phyloP scores from a whole-genome alignment of 2,888 invertebrate genomes.

The Hypselothyrea guttata region DNA sequence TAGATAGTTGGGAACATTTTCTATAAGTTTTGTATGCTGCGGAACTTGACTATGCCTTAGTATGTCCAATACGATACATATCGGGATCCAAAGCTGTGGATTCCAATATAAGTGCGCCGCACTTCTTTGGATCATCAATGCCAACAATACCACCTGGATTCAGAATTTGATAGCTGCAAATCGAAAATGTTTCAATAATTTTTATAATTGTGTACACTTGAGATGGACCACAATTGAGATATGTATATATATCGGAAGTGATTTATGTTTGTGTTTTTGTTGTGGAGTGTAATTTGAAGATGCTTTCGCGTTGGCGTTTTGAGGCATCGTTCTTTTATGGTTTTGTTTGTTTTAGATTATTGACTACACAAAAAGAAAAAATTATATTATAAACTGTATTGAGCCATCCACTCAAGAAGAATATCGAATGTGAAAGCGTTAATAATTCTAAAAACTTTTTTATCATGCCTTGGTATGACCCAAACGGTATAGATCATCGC shows the following conservation, averaged over 20 bases:
- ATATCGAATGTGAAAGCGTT: constrained; percentile 53
- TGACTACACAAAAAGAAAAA: constrained; percentile 48
- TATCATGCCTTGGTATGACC: constrained; percentile 98
- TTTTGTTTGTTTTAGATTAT: constrained; percentile 46
- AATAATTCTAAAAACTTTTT: constrained; percentile 10
- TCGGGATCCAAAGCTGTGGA: constrained; percentile 93
- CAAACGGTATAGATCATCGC: constrained; percentile 95
- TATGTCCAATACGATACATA: constrained; percentile 97
- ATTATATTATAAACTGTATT: constrained; percentile 19
- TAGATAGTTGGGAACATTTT: constrained; percentile 16
- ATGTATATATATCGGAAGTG: too few relatives aligned
- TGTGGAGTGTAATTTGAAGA: constrained; percentile 24
- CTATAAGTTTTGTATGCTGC: constrained; percentile 64
- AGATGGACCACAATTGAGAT: constrained; percentile 29
- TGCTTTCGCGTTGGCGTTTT: constrained; percentile 44
- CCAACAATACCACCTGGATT: constrained; percentile 93
- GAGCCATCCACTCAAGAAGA: constrained; percentile 72
- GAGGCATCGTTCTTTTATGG: constrained; percentile 24
- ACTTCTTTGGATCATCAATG: constrained; percentile 90
- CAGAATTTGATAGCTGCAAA: constrained; percentile 97
- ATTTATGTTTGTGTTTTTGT: constrained; percentile 20
- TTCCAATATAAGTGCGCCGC: constrained; percentile 84
- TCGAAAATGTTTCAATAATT: constrained; percentile 59
- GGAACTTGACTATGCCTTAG: constrained; percentile 89
- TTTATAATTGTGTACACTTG: constrained; percentile 30